Conservation (phyloP, 2,113 vertebrate genomes). For the Leptocoma aspasia region DNA sequence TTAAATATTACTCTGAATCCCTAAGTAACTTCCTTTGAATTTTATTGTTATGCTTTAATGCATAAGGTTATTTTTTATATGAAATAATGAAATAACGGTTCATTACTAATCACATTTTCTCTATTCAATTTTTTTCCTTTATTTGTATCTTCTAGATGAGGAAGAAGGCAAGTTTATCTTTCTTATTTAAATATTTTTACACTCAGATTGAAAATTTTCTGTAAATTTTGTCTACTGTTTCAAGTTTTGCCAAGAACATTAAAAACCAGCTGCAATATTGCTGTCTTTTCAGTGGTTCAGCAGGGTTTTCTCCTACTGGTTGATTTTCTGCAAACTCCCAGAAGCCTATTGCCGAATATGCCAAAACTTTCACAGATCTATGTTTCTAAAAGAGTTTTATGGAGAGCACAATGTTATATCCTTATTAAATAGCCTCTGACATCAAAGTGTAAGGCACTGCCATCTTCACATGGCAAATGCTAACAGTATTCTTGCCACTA, state of each 20-base stretch:
- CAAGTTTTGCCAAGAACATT: not conserved
- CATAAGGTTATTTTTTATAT: constrained; percentile 29
- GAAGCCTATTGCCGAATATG: not conserved
- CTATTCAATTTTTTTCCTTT: constrained; percentile 69
- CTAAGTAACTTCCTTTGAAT: not conserved
- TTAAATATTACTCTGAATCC: not conserved
- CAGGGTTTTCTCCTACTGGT: not conserved
- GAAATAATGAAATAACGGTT: constrained; percentile 54
- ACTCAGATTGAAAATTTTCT: not conserved
- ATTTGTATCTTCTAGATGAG: constrained; percentile 82
- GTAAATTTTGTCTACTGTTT: not conserved
- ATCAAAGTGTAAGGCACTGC: not conserved
- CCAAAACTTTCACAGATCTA: not conserved
- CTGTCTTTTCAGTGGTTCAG: not conserved
- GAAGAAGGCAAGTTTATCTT: constrained; percentile 90
- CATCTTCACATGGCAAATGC: not conserved
- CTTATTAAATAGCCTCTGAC: not conserved
- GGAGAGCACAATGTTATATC: not conserved
- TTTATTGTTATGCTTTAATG: not conserved
- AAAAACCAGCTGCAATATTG: not conserved
- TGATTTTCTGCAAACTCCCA: not conserved
- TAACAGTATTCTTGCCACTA: not conserved
- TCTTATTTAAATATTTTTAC: constrained; percentile 47
- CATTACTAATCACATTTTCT: constrained; percentile 69
- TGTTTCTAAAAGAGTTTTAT: not conserved